Evolutionary conservation across 2,113 vertebrate genomes (phyloP), one percentile per base, ranked within the genome.

Genomic region (Neotragus pygmaeus): DNA sequence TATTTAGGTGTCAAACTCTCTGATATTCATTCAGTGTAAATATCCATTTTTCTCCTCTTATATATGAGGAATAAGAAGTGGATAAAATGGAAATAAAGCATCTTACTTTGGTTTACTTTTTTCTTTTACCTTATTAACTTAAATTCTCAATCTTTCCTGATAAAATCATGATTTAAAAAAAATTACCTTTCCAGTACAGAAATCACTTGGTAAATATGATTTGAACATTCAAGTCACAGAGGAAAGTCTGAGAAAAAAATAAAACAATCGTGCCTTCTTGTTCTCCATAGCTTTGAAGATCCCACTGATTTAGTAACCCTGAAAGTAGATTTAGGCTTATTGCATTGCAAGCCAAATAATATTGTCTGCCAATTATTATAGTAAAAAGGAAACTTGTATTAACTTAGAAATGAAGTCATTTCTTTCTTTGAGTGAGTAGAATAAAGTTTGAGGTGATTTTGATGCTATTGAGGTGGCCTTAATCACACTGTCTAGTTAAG

Each of bases 391-490:
- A 97, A 83, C 53, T 70, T 28, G 6, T 86, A 96, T 96, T 97
- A 96, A 95, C 92, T 96, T 96, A 80, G 92, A 96, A 97, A 92
- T 90, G 82, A 95, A 98, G 94, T 88, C 81, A 96, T 97, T 97
- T 97, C 84, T 97, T 97, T 96, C 51, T 95, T 88, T 92, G 92
- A 96, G 82, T 43, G 88, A 88, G 77, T 39, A 82, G 60, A 98
- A 97, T 98, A 88, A 96, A 96, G 75, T 97, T 94, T 92, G 91
- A 98, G 95, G 92, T 98, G 97, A 97, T 97, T 96, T 95, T 81
- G 89, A 75, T 60, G 70, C 96, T 97, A 82, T 75, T 55, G 89
- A 95, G 90, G 19, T 8, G 10, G 86, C 36, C 86, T 95, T 94
- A 96, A 95, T 97, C 90, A 97, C 53, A 82, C 80, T 82, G 36